Base-by-base conservation (phyloP, 2,888 invertebrate genomes). In the Drosophila robusta region DNA sequence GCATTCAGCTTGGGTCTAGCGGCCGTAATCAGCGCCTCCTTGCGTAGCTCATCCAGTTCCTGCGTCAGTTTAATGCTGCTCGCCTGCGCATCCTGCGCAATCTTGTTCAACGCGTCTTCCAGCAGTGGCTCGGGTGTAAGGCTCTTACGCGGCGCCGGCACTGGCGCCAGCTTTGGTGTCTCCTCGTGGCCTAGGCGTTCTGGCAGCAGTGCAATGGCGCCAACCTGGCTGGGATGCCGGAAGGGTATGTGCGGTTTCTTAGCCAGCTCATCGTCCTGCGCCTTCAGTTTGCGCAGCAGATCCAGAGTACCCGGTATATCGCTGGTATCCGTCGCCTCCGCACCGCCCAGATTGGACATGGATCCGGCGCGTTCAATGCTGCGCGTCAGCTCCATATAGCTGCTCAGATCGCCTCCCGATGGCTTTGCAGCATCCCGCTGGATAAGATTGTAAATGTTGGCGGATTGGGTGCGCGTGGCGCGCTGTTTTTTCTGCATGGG, bases 391-490 rank as follows among this genome's bases (percentile, higher is more conserved):
- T 93, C 93, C 45, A 94, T 90, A 47, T 94, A 94, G 64, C 94
- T 94, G 39, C 93, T 93, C 8, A 94, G 93, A 92, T 91, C 91
- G 0, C 92, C 92, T 0, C 93, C 92, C 1, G 92, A 92, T 7
- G 91, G 93, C 61, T 92, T 92, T 0, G 91, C 91, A 0, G 92
- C 92, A 80, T 95, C 94, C 79, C 94, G 94, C 86, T 95, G 95
- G 65, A 96, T 95, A 87, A 96, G 93, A 69, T 95, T 95, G 66
- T 96, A 96, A 70, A 97, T 95, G 90, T 97, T 97, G 0, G 97
- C 97, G 0, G 97, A 97, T 50, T 96, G 93, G 3, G 97, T 97
- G 70, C 97, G 93, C 0, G 96, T 95, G 1, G 97, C 97, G 64
- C 96, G 94, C 89, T 96, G 96, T 91, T 96, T 97, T 90, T 95